Evolutionary conservation across 2,113 vertebrate genomes (phyloP), one percentile per base, ranked within the genome.

Genomic region (Neolamprologus falcicula): DNA sequence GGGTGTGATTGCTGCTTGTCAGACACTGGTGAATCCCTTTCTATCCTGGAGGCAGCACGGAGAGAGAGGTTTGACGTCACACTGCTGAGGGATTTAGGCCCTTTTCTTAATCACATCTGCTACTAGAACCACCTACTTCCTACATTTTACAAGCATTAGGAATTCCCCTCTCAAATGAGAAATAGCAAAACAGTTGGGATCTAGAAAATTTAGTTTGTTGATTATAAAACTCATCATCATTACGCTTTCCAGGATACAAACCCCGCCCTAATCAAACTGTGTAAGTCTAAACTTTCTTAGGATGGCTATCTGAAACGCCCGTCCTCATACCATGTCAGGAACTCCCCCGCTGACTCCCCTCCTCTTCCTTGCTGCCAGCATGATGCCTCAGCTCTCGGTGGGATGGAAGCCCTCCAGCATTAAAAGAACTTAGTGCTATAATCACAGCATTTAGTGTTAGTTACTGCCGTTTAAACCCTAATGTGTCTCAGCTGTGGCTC

Each of bases 401-500:
- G 90, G 82, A 80, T 87, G 66, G 82, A 87, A 82, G 40, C 57
- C 82, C 19, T 89, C 54, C 54, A 83, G 93, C 90, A 66, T 90
- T 52, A 87, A 45, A 79, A 31, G 87, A 89, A 85, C 85, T 94
- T 52, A 86, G 40, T 66, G 40, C 81, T 80, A 88, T 86, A 85
- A 93, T 92, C 83, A 50, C 1, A 17, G 71, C 92, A 71, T 91
- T 94, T 85, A 45, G 78, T 88, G 66, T 89, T 90, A 82, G 92
- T 95, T 84, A 93, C 82, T 63, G 31, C 92, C 42, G 6, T 89
- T 95, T 86, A 86, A 88, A 59, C 80, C 81, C 52, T 71, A 17
- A 37, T 87, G 90, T 45, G 66, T 83, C 89, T 93, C 81, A 21
- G 87, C 73, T 53, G 37, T 86, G 40, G 17, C 85, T 80, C 45